phyloP scores from a whole-genome alignment of 2,797 vertebrate genomes.

The Emydoidea blandingii region DNA sequence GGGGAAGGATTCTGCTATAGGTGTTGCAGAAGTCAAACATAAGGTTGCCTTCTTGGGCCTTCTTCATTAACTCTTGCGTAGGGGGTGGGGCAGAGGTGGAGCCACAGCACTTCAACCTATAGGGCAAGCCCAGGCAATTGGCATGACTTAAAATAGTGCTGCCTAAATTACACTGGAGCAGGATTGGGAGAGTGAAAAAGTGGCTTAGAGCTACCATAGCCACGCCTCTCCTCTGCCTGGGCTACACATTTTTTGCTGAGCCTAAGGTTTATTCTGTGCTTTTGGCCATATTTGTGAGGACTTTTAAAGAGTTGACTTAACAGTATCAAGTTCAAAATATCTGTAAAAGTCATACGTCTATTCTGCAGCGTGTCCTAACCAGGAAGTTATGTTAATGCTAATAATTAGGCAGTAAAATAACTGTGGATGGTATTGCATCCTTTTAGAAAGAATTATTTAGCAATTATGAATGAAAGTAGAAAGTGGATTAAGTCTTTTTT shows the following conservation, averaged over 20 bases:
- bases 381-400: neutral
- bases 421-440: neutral
- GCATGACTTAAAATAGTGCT: neutral
- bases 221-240: neutral
- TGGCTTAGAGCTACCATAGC: neutral
- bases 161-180: neutral
- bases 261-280: neutral
- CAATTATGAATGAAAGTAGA: slow-evolving; percentile 8
- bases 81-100: neutral
- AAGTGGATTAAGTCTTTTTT: neutral
- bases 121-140: neutral
- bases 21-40: fast-evolving
- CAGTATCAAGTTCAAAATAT: neutral
- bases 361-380: neutral
- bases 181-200: neutral
- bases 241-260: neutral
- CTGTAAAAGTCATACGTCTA: neutral
- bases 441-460: slow-evolving; percentile 1
- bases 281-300: neutral
- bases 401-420: neutral
- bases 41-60: neutral
- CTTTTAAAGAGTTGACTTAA: neutral
- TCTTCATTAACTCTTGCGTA: neutral
- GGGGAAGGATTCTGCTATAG: neutral
- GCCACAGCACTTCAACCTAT: neutral